Base-by-base conservation (phyloP, 1,140 invertebrate genomes). In the Drosophila pallidifrons region DNA sequence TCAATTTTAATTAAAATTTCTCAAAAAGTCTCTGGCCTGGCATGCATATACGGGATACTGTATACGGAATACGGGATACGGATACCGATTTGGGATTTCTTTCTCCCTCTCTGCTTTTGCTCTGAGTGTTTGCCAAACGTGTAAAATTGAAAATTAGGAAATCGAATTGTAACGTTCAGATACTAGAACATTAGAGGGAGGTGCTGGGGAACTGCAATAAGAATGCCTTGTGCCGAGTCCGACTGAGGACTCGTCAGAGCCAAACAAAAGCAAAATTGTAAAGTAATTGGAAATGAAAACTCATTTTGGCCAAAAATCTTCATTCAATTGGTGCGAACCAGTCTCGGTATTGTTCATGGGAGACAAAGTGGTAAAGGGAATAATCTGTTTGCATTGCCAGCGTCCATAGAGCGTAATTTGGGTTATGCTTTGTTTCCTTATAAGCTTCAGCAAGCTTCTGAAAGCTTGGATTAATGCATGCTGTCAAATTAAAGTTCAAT, bases 1-100 rank as follows among this genome's bases (percentile, higher is more conserved):
- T 83, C 83, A 88, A 88, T 88, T 88, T 88, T 88, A 88, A 88
- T 88, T 88, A 88, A 88, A 88, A 88, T 88, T 88, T 88, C 81
- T 89, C 59, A 15, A 83, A 88, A 88, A 83, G 70, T 75, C 77
- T 83, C 79, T 75, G 77, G 58, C 55, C 74, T 35, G 76, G 76
- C 71, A 69, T 83, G 76, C 81, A 82, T 76, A 65, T 75, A 82
- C n/a, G 8, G 35, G 35, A 38, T 78, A 51, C 54, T 35, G 49
- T 61, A 68, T 77, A 51, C 54, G 49, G 49, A 68, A 68, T 77
- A 15, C n/a, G 64, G 45, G 45, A 59, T 65, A 51, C 3, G 35
- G 41, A 60, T 75, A 67, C n/a, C 35, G 43, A 79, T 75, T 43
- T 43, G 30, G 58, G 78, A 73, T 69, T 55, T 69, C 38, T 11